These are phyloP conservation scores for Benitochromis conjunctus DNA, from an alignment of 2,113 vertebrate species.

Conservation along the genomic window DNA sequence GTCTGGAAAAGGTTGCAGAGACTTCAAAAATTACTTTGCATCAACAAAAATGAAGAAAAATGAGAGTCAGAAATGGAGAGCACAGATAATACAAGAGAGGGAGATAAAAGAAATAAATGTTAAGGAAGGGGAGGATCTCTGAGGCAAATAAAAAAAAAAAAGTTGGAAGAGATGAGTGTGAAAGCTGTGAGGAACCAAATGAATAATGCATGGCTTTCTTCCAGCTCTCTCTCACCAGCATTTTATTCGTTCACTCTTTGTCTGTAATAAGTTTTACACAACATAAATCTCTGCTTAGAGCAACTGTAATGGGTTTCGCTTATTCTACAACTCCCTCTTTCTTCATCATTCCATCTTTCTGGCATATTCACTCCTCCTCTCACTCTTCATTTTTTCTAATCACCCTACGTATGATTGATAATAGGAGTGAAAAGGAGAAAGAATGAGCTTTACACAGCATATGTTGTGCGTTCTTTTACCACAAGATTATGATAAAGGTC, in stretches of 20 bases:
- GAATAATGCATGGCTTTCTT: constrained; percentile 46
- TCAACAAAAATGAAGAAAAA: neutral
- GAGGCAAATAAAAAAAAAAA: constrained; percentile 3
- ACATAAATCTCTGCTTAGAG: constrained; percentile 46
- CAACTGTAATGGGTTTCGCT: constrained; percentile 30
- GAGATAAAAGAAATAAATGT: neutral
- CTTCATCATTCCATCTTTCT: neutral
- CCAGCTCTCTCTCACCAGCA: neutral
- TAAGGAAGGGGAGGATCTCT: neutral
- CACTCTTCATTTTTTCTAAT: neutral
- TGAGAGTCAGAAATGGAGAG: neutral
- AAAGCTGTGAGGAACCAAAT: constrained; percentile 6
- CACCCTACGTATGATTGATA: neutral
- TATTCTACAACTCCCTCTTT: neutral
- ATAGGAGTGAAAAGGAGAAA: neutral
- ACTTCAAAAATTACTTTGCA: neutral
- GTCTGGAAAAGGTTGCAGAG: neutral
- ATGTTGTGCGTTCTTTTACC: neutral
- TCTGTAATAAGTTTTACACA: constrained; percentile 28
- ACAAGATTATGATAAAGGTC: neutral
- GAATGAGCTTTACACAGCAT: neutral
- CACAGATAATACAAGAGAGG: neutral
- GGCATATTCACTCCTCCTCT: neutral
- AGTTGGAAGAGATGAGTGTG: neutral
- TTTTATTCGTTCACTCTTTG: constrained; percentile 33